Evolutionary conservation across 1,140 invertebrate species (phyloP).

Genomic region (Choristoneura fumiferana): DNA sequence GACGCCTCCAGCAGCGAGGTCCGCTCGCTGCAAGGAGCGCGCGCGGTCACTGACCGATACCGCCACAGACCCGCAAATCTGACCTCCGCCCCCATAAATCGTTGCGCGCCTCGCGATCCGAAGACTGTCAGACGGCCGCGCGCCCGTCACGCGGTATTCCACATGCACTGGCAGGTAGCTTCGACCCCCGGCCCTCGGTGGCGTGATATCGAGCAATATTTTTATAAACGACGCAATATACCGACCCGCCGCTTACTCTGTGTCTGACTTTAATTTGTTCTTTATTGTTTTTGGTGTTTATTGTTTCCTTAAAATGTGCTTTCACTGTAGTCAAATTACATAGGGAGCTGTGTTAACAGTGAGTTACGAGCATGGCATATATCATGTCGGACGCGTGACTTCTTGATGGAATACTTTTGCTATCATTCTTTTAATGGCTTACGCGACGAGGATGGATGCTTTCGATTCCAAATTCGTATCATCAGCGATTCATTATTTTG

Average conservation of each 20-base stretch:
- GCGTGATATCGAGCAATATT: slow-evolving; percentile 61
- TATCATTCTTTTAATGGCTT: slow-evolving; percentile 21
- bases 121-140: slow-evolving; percentile 5
- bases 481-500: slow-evolving; percentile 13
- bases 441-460: slow-evolving; percentile 6
- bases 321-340: slow-evolving; percentile 39
- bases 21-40: slow-evolving; percentile 42
- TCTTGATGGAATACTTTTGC: slow-evolving; percentile 31
- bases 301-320: slow-evolving; percentile 66
- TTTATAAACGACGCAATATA: slow-evolving; percentile 42
- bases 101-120: slow-evolving; percentile 27
- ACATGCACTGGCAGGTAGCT: slow-evolving; percentile 50
- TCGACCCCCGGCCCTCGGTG: slow-evolving; percentile 40
- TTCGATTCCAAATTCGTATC: slow-evolving; percentile 15
- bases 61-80: slow-evolving; percentile 28
- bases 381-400: slow-evolving; percentile 27
- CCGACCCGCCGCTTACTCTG: slow-evolving; percentile 41
- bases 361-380: slow-evolving; percentile 25
- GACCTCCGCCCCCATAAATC: slow-evolving; percentile 23
- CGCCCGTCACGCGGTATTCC: slow-evolving; percentile 20
- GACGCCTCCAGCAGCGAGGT: slow-evolving; percentile 60
- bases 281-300: slow-evolving; percentile 72
- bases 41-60: slow-evolving; percentile 66
- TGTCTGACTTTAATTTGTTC: slow-evolving; percentile 65
- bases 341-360: slow-evolving; percentile 26